phyloP scores from a whole-genome alignment of 2,888 invertebrate species.

The Beris chalybata region DNA sequence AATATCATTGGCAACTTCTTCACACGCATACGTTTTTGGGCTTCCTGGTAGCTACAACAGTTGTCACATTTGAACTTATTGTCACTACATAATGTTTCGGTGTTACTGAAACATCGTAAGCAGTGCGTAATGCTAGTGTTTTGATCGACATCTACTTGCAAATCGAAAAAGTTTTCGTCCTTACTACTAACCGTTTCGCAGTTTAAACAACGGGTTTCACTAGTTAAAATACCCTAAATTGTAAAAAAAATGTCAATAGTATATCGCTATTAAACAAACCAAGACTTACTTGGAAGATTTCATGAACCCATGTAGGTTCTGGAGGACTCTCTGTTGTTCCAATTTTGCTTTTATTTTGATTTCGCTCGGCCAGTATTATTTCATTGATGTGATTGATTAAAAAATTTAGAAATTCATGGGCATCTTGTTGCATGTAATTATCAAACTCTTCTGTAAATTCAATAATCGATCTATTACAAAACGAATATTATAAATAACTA shows the following conservation, averaged over 20 bases:
- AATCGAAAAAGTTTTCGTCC: slow-evolving; percentile 98
- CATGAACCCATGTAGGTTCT: slow-evolving; percentile 98
- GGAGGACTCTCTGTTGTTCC: slow-evolving; percentile 58
- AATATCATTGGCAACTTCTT: slow-evolving; percentile 98
- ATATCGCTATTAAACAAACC: not conserved
- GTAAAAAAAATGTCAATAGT: not conserved
- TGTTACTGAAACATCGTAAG: slow-evolving; percentile 95
- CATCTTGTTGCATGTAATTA: slow-evolving; percentile 99
- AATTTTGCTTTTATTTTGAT: slow-evolving; percentile 45
- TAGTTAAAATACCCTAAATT: slow-evolving; percentile 94
- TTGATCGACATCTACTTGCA: slow-evolving; percentile 99
- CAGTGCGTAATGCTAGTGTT: slow-evolving; percentile 99
- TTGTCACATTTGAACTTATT: slow-evolving; percentile 99
- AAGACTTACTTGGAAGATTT: slow-evolving; percentile 82
- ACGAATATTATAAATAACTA: not conserved
- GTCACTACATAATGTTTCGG: slow-evolving; percentile 97
- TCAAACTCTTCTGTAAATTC: slow-evolving; percentile 86
- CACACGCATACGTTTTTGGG: slow-evolving; percentile 97
- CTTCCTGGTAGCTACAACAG: slow-evolving; percentile 99
- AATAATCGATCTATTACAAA: slow-evolving; percentile 39
- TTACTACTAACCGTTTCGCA: slow-evolving; percentile 99
- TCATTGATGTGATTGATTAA: slow-evolving; percentile 98
- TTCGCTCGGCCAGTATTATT: slow-evolving; percentile 82
- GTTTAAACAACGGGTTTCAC: slow-evolving; percentile 98
- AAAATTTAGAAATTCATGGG: slow-evolving; percentile 99